These are phyloP conservation scores for Oceanodroma leucorhoa DNA, from an alignment of 2,797 vertebrate species.

Conservation along the genomic window DNA sequence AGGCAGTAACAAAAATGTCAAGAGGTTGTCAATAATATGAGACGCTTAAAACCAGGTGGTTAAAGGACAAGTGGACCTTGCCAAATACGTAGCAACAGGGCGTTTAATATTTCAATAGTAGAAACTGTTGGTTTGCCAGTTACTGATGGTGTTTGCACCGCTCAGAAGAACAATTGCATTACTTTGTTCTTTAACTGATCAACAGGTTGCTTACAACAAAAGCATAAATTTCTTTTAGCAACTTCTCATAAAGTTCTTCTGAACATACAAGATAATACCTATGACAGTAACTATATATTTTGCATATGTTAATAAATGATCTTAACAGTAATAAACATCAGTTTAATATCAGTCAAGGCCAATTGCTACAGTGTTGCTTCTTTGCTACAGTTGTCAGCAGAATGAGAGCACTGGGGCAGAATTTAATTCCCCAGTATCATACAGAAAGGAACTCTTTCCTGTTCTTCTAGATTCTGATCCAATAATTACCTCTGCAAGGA, in stretches of 20 bases:
- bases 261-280: background rate
- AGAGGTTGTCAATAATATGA: background rate
- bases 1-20: background rate
- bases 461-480: background rate
- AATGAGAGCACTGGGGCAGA: background rate
- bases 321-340: background rate
- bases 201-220: background rate
- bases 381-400: background rate
- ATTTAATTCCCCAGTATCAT: background rate
- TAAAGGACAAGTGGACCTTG: background rate
- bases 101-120: background rate
- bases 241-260: background rate
- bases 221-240: background rate
- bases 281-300: background rate
- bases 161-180: background rate
- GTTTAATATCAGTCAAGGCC: background rate
- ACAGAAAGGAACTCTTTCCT: background rate
- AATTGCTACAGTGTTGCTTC: background rate
- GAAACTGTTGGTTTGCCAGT: background rate
- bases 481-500: conserved; percentile 12
- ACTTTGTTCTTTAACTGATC: background rate
- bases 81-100: background rate
- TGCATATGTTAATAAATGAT: background rate
- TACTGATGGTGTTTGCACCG: background rate
- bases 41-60: background rate